A percentile compares a stretch with the other conserved stretches of the same genome.
These are phyloP conservation scores for Xylophagus ater DNA, from an alignment of 2,888 invertebrate species.

Conservation along the genomic window DNA sequence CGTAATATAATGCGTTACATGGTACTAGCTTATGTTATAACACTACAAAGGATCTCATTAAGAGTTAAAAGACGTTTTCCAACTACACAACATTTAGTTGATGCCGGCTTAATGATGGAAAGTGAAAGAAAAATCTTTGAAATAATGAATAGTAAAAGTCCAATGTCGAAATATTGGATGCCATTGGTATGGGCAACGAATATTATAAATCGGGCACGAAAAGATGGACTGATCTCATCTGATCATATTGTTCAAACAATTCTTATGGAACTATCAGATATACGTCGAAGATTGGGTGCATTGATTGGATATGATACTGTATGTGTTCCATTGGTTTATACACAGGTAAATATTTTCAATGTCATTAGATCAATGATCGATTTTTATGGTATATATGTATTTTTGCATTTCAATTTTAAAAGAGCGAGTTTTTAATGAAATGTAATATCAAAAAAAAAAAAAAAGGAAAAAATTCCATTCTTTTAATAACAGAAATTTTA, in stretches of 20 bases:
- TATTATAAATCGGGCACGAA: conserved; percentile 76
- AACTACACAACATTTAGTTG: conserved; percentile 80
- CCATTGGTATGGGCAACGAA: conserved; percentile 88
- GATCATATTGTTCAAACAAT: conserved; percentile 90
- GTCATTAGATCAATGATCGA: conserved; percentile 10
- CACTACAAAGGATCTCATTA: conserved; percentile 74
- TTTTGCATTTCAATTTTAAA: conserved; percentile 6
- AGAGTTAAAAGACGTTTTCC: conserved; percentile 82
- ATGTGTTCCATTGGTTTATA: conserved; percentile 83
- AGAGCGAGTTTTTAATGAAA: conserved; percentile 2
- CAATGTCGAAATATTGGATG: conserved; percentile 90
- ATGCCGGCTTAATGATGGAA: conserved; percentile 83
- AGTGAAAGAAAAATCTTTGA: conserved; percentile 87
- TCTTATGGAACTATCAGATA: conserved; percentile 79
- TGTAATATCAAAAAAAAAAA: neutral
- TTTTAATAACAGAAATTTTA: conserved; percentile 6
- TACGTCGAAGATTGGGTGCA: conserved; percentile 69
- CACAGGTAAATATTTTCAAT: conserved; percentile 53
- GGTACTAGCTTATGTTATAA: conserved; percentile 79
- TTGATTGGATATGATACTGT: conserved; percentile 86
- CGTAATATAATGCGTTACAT: conserved; percentile 83
- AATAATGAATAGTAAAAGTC: conserved; percentile 77
- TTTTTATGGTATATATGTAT: conserved; percentile 7
- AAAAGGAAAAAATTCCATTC: neutral
- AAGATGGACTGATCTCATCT: conserved; percentile 71